Percentiles rank a stretch among this genome's conserved stretches.
Conservation (phyloP, 92 coral and sea anemone genomes). For the Parazoanthus darwini region DNA sequence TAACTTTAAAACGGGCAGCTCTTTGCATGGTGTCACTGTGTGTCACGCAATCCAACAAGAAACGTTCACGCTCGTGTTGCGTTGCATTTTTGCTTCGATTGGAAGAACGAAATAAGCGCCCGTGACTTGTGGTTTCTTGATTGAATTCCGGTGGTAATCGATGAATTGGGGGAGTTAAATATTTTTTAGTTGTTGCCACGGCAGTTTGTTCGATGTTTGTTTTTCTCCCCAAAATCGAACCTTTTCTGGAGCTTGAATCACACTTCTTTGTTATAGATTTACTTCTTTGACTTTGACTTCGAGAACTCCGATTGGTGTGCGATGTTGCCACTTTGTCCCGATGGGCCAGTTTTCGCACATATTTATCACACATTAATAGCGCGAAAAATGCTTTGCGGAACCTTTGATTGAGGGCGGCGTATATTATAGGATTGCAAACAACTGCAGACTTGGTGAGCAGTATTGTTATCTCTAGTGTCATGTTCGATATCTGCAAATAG, state of each 20-base stretch:
- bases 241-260: slow-evolving; percentile 8
- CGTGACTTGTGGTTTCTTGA: not conserved
- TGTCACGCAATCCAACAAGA: not conserved
- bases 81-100: not conserved
- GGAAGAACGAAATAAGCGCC: not conserved
- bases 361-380: slow-evolving; percentile 42
- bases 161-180: not conserved
- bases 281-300: slow-evolving; percentile 26
- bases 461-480: slow-evolving; percentile 67
- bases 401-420: slow-evolving; percentile 87
- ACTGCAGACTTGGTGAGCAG: slow-evolving; percentile 77
- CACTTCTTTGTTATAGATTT: slow-evolving; percentile 18
- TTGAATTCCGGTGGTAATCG: not conserved
- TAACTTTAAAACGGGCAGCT: not conserved
- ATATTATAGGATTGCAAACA: slow-evolving; percentile 77
- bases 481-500: slow-evolving; percentile 43
- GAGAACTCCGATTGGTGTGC: not conserved
- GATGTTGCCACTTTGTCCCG: slow-evolving; percentile 39
- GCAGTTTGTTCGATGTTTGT: not conserved
- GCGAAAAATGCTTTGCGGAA: slow-evolving; percentile 76
- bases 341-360: slow-evolving; percentile 28
- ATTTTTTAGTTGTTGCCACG: not conserved
- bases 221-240: not conserved
- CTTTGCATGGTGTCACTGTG: not conserved
- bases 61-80: not conserved